Evolutionary conservation across 2,888 invertebrate genomes (phyloP).

Genomic region (Dendrolimus pini): DNA sequence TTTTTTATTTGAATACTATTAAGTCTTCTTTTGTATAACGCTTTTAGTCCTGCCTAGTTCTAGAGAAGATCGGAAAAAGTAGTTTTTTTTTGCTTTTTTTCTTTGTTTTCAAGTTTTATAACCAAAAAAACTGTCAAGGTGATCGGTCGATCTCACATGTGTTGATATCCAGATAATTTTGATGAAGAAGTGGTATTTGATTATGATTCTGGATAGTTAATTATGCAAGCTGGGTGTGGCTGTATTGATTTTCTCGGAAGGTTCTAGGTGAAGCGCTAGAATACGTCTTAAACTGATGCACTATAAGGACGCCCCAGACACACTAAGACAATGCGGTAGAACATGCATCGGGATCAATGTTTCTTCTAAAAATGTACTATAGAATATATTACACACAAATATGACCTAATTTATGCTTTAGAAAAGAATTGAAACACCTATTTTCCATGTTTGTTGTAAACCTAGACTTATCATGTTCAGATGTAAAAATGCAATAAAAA

Average conservation of each 20-base stretch:
- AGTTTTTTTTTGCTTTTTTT: slow-evolving; percentile 51
- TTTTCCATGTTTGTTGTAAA: not conserved
- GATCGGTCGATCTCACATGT: slow-evolving; percentile 61
- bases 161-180: slow-evolving; percentile 49
- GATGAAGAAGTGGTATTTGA: slow-evolving; percentile 30
- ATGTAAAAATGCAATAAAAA: slow-evolving; percentile 50
- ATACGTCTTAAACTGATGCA: slow-evolving; percentile 63
- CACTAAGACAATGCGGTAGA: slow-evolving; percentile 47
- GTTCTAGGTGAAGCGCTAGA: slow-evolving; percentile 69
- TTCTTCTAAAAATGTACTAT: slow-evolving; percentile 14
- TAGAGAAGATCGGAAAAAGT: slow-evolving; percentile 24
- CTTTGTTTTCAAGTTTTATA: slow-evolving; percentile 70
- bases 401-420: not conserved
- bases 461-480: slow-evolving; percentile 30
- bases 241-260: slow-evolving; percentile 76
- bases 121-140: slow-evolving; percentile 70
- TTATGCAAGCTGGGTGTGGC: slow-evolving; percentile 76
- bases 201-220: slow-evolving; percentile 44
- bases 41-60: not conserved
- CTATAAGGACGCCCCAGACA: slow-evolving; percentile 42
- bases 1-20: slow-evolving; percentile 24
- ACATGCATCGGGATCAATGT: slow-evolving; percentile 29
- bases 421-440: not conserved
- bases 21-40: slow-evolving; percentile 2
- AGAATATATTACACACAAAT: not conserved